Evolutionary conservation across 2,113 vertebrate genomes (phyloP).

Genomic region (Butorides virescens): DNA sequence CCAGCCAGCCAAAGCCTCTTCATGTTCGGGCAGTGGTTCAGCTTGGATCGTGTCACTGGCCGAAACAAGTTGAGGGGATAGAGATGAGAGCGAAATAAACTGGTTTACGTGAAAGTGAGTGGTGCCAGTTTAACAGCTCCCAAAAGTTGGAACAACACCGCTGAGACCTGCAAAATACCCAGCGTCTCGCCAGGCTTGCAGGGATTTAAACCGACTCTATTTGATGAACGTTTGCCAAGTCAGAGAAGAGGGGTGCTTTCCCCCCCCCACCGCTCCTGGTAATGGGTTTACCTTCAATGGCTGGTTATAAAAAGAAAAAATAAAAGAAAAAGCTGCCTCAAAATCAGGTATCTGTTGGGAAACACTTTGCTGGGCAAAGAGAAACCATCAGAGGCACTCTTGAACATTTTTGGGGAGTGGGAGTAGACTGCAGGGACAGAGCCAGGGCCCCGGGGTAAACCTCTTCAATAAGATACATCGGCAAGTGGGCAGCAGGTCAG

Average conservation of each 20-base stretch:
- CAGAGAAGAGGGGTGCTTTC: not conserved
- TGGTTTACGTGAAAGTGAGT: not conserved
- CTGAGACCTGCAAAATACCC: not conserved
- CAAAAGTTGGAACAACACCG: fast-evolving
- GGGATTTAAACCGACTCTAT: not conserved
- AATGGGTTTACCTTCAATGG: not conserved
- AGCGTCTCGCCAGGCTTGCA: not conserved
- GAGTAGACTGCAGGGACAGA: not conserved
- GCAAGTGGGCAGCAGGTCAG: not conserved
- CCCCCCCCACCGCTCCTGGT: not conserved
- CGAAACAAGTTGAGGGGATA: not conserved
- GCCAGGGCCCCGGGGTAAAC: not conserved
- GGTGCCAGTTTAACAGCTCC: not conserved
- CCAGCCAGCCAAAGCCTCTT: not conserved
- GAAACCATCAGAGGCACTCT: not conserved
- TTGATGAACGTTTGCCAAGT: not conserved
- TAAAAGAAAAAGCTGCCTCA: not conserved
- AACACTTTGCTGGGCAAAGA: not conserved
- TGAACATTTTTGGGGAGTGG: not conserved
- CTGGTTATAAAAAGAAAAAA: not conserved
- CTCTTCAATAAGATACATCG: not conserved
- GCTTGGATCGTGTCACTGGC: not conserved
- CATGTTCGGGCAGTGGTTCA: not conserved
- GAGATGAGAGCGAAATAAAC: not conserved
- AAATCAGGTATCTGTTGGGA: not conserved